Conservation (phyloP, 2,888 invertebrate genomes). For the Coelopa pilipes region DNA sequence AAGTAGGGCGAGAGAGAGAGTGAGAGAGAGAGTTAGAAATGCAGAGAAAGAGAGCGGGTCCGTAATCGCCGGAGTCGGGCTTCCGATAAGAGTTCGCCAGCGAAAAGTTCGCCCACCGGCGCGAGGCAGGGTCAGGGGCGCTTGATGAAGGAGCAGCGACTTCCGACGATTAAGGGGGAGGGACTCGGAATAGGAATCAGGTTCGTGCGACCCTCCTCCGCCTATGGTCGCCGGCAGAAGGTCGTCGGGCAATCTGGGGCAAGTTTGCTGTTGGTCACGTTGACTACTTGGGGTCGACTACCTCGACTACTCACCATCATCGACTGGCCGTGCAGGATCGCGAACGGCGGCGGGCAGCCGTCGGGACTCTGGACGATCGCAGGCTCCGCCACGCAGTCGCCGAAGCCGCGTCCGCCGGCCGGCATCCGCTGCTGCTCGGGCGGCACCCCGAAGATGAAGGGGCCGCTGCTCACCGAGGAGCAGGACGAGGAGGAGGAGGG, state of each 20-base stretch:
- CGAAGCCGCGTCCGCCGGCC: conserved; percentile 49
- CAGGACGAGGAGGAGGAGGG: conserved; percentile 27
- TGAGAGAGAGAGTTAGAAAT: background rate
- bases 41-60: background rate
- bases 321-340: background rate
- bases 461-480: conserved; percentile 62
- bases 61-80: too few relatives aligned
- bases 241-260: too few relatives aligned
- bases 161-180: too few relatives aligned
- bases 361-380: conserved; percentile 22
- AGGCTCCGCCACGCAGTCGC: conserved; percentile 29
- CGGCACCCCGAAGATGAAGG: conserved; percentile 56
- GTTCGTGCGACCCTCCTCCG: too few relatives aligned
- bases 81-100: too few relatives aligned
- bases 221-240: too few relatives aligned
- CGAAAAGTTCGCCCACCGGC: background rate
- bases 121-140: background rate
- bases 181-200: too few relatives aligned
- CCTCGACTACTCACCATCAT: conserved; percentile 26
- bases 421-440: conserved; percentile 46
- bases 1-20: too few relatives aligned
- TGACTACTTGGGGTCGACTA: too few relatives aligned
- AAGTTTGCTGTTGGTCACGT: too few relatives aligned
- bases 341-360: background rate
- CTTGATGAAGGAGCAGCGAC: too few relatives aligned